A percentile compares a stretch with the other conserved stretches of the same genome.
Evolutionary conservation across 2,113 vertebrate genomes (phyloP).

Genomic region (Cryptomyrus ogoouensis): DNA sequence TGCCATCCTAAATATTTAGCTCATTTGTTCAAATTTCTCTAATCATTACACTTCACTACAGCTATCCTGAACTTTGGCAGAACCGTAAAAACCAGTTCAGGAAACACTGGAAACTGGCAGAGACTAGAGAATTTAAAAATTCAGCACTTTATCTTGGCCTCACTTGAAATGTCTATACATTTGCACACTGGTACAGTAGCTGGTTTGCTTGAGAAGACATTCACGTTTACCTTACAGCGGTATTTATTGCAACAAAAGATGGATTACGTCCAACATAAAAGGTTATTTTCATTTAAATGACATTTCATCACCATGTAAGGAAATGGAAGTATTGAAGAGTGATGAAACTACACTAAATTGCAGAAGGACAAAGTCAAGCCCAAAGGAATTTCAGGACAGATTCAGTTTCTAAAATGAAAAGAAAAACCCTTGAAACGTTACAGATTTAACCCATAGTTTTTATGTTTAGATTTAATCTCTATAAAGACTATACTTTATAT

Average conservation of each 20-base stretch:
- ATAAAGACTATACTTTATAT: neutral
- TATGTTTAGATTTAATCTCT: neutral
- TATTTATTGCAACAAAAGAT: neutral
- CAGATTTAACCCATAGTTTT: neutral
- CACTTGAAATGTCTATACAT: neutral
- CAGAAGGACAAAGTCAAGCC: neutral
- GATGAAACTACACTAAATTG: neutral
- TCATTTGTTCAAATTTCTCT: slow-evolving; percentile 32
- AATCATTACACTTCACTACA: slow-evolving; percentile 18
- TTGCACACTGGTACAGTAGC: neutral
- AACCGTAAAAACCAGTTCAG: neutral
- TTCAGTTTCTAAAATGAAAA: neutral
- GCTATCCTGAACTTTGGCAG: slow-evolving; percentile 17
- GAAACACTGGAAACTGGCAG: neutral
- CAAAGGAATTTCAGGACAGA: neutral
- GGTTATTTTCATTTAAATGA: neutral
- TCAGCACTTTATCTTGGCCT: neutral
- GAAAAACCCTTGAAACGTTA: neutral
- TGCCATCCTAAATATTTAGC: slow-evolving; percentile 67
- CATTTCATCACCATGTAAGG: neutral
- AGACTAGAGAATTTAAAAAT: neutral
- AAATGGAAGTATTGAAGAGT: neutral
- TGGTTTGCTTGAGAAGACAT: neutral
- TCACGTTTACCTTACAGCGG: neutral
- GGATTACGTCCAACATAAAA: neutral